Percentiles rank a stretch among this genome's conserved stretches.
Conservation (phyloP, 2,888 invertebrate species). For the Sinhomidia bicolor region DNA sequence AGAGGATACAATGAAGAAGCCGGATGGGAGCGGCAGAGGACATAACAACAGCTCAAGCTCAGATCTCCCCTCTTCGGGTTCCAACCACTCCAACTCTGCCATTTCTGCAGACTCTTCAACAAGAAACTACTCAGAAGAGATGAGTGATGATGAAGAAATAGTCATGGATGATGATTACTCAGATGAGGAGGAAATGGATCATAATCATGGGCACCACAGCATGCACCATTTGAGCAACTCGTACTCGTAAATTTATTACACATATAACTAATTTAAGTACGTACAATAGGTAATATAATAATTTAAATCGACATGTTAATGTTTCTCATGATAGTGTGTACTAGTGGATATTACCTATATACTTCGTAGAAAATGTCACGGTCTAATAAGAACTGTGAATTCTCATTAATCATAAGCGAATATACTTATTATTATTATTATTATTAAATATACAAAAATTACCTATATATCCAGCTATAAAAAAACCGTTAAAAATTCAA, state of each 20-base stretch:
- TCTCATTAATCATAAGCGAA: conserved; percentile 3
- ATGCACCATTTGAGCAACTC: conserved; percentile 42
- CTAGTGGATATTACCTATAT: background rate
- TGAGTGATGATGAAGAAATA: conserved; percentile 77
- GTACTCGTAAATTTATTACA: conserved; percentile 35
- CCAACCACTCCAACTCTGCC: conserved; percentile 68
- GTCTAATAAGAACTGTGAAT: background rate
- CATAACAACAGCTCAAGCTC: conserved; percentile 48
- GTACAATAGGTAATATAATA: no score
- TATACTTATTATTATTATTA: background rate
- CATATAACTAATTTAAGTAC: background rate
- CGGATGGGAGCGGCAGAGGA: conserved; percentile 39
- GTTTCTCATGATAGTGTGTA: background rate
- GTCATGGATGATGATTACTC: conserved; percentile 78
- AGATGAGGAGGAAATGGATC: conserved; percentile 75
- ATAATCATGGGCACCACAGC: background rate
- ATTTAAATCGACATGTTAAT: background rate
- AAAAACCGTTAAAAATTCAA: background rate
- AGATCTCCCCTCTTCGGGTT: conserved; percentile 74
- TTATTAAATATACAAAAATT: background rate
- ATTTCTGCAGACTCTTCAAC: conserved; percentile 79
- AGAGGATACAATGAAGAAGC: conserved; percentile 88
- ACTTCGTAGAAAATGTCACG: conserved; percentile 3
- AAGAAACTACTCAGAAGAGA: conserved; percentile 76
- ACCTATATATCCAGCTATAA: background rate